Base-by-base conservation (phyloP, 2,888 invertebrate species). In the Stegana nigrithorax region DNA sequence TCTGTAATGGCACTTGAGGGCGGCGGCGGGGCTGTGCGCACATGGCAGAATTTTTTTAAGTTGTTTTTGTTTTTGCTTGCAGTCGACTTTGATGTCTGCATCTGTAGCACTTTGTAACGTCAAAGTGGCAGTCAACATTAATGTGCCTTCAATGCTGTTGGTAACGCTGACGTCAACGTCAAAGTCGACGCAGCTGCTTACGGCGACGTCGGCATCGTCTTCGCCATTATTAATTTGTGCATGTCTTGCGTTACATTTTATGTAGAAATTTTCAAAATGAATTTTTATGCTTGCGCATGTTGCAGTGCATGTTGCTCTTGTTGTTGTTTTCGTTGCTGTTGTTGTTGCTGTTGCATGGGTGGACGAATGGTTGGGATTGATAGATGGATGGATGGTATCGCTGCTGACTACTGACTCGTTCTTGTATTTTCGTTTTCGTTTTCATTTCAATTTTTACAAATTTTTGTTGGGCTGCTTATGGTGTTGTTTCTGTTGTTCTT, bases 221-320 rank as follows among this genome's bases (percentile, higher is more conserved):
- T 29, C 14, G 45, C 62, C 75, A 66, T 78, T 78, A 77, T 77
- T 73, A 81, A 81, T 78, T 73, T 76, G 67, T 55, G 64, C 58
- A 32, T 67, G 71, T 68, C 68, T 66, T 67, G 68, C 63, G 39
- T 65, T 73, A 66, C 69, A 67, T 67, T 66, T 66, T 60, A 63
- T 62, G 71, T 67, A 65, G 62, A 59, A 66, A 71, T 61, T 65
- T 72, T 62, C 64, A 67, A 71, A 70, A 75, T 75, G 70, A 73
- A 75, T 73, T 72, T 70, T 70, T 67, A 69, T 71, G 72, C 67
- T 69, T 67, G 67, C 64, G 58, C 56, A 60, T 67, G 65, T 47
- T 70, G 64, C 60, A 66, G 42, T 67, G 59, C 44, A 45, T 59
- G 55, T 4, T 14, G 19, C 12, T 29, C 21, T 47, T 55, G 29